Evolutionary conservation across 2,113 vertebrate species (phyloP).

Genomic region (Zootoca vivipara): DNA sequence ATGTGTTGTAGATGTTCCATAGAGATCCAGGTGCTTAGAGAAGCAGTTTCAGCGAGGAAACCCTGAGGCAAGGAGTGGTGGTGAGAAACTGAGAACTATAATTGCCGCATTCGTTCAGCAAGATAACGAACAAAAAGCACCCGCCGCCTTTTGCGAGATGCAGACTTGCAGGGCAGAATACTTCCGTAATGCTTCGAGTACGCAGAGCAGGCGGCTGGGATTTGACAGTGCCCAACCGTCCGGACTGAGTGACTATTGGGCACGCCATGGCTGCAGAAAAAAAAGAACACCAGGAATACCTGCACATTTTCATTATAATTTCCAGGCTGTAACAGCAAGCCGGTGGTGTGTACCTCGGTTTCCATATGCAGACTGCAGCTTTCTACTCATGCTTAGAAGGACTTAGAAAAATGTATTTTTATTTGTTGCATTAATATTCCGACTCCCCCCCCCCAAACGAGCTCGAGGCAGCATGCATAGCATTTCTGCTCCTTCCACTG

Average conservation of each 20-base stretch:
- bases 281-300: background rate
- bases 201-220: background rate
- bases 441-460: background rate
- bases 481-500: background rate
- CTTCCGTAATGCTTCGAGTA: background rate
- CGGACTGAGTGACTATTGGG: background rate
- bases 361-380: background rate
- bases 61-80: background rate
- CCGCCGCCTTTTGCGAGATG: background rate
- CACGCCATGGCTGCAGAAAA: no score
- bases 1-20: background rate
- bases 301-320: background rate
- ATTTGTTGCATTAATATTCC: background rate
- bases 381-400: background rate
- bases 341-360: background rate
- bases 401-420: background rate
- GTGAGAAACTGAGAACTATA: background rate
- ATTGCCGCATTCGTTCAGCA: background rate
- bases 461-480: background rate
- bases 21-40: background rate
- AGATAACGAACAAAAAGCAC: background rate
- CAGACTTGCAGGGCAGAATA: background rate
- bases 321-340: background rate
- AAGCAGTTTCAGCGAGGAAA: background rate
- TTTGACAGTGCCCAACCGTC: background rate